Evolutionary conservation across 2,113 vertebrate species (phyloP), one percentile per base, ranked within the genome.

Genomic region (Asarcornis scutulata): DNA sequence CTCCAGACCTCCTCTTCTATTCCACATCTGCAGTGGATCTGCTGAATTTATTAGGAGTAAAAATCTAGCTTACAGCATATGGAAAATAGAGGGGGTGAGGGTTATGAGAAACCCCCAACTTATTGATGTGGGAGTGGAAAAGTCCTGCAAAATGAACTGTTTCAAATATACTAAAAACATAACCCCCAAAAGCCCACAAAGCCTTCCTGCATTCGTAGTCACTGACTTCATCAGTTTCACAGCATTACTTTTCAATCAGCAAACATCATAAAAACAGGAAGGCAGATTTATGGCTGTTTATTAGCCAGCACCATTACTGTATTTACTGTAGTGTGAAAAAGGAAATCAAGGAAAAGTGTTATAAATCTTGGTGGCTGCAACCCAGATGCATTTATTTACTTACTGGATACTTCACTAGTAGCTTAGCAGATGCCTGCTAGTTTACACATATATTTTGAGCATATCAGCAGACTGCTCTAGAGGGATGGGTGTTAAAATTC

Each of bases 331-430:
- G 95, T 96, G 95, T 95, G 95, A 95, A 97, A 96, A 93, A 95
- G 85, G 90, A 96, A 96, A 96, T 96, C 74, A 5, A 86, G 66
- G 38, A 75, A 83, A 83, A 92, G 88, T 86, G 86, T 86, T 96
- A 93, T 96, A 96, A 96, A 97, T 96, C 96, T 96, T 69, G 22
- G 88, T 86, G 83, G 74, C 88, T 97, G 95, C 93, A 96, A 94
- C 96, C 91, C 95, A 97, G 95, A 95, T 97, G 93, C 92, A 95
- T 96, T 97, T 96, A 95, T 97, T 96, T 97, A 97, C 93, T 96
- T 96, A 79, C 92, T 96, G 95, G 95, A 91, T 96, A 90, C 83
- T 94, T 96, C 69, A 34, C 83, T 92, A 81, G 86, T 92, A 95
- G 95, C 83, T 95, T 59, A 96, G 90, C 95, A 96, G 93, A 96